These are phyloP conservation scores for Xiphophorus birchmanni DNA, from an alignment of 2,797 vertebrate species.

Conservation along the genomic window DNA sequence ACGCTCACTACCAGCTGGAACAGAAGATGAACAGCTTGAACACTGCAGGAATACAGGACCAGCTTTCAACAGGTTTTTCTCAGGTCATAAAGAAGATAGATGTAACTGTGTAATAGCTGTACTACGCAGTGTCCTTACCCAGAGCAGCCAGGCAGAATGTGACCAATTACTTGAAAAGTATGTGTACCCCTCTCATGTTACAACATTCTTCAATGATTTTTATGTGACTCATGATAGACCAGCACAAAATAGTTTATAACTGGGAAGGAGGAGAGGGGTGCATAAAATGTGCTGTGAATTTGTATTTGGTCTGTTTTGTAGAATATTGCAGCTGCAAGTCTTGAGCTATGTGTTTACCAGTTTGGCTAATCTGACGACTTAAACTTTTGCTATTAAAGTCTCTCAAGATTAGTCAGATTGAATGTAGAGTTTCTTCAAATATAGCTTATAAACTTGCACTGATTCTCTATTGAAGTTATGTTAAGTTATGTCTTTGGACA, in stretches of 20 bases:
- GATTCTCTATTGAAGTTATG: background rate
- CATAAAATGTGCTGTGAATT: background rate
- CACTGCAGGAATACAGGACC: background rate
- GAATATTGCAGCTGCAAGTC: background rate
- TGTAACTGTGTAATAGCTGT: background rate
- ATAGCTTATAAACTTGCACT: background rate
- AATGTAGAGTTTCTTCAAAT: background rate
- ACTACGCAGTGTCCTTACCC: background rate
- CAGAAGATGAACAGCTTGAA: background rate
- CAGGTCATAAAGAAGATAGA: background rate
- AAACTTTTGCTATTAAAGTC: background rate
- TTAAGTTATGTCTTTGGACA: too few species aligned
- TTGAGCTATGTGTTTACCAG: background rate
- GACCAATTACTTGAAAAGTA: background rate
- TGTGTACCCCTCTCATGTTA: background rate
- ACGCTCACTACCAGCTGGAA: slow-evolving; percentile 13
- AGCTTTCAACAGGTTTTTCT: slow-evolving; percentile 1
- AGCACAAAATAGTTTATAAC: background rate
- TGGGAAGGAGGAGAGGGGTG: background rate
- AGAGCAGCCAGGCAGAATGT: background rate
- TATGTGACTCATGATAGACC: background rate
- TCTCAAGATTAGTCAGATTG: background rate
- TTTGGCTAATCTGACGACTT: background rate
- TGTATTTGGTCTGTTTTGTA: background rate
- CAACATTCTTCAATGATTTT: background rate